These are phyloP conservation scores for Exocentrus adspersus DNA, from an alignment of 2,888 invertebrate species.

Conservation along the genomic window DNA sequence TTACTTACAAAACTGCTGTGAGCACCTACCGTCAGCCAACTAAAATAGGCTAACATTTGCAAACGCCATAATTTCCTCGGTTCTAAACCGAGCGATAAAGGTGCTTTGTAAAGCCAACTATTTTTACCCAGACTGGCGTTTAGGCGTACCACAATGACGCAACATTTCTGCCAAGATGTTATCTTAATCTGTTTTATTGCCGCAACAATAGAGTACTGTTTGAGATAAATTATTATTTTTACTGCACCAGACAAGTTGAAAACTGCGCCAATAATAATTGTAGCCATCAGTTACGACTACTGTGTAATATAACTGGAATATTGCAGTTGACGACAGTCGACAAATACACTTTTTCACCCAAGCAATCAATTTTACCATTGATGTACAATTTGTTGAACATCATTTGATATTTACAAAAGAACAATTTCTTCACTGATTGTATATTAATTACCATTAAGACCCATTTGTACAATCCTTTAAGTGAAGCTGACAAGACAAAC, in stretches of 20 bases:
- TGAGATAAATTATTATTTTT: slow-evolving; percentile 10
- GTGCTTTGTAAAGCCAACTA: slow-evolving; percentile 18
- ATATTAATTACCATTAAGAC: too few relatives aligned
- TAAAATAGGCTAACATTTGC: not conserved
- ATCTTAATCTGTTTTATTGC: slow-evolving; percentile 26
- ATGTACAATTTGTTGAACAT: too few relatives aligned
- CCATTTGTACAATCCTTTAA: too few relatives aligned
- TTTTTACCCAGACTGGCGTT: slow-evolving; percentile 20
- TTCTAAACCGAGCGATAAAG: slow-evolving; percentile 7
- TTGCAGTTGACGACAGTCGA: too few relatives aligned
- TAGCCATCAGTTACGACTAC: slow-evolving; percentile 3
- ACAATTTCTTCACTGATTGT: too few relatives aligned
- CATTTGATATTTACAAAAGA: too few relatives aligned
- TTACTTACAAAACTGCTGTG: not conserved
- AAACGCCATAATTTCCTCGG: not conserved
- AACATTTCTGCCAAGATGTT: slow-evolving; percentile 23
- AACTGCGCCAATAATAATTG: slow-evolving; percentile 13
- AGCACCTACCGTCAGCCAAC: not conserved
- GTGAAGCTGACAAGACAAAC: too few relatives aligned
- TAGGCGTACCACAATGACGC: slow-evolving; percentile 26
- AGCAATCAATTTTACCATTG: too few relatives aligned
- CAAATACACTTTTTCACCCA: too few relatives aligned
- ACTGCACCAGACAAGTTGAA: slow-evolving; percentile 11
- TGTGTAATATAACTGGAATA: not conserved
- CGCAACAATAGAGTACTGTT: slow-evolving; percentile 18